phyloP scores from a whole-genome alignment of 2,888 invertebrate species.

The Lypha dubia region DNA sequence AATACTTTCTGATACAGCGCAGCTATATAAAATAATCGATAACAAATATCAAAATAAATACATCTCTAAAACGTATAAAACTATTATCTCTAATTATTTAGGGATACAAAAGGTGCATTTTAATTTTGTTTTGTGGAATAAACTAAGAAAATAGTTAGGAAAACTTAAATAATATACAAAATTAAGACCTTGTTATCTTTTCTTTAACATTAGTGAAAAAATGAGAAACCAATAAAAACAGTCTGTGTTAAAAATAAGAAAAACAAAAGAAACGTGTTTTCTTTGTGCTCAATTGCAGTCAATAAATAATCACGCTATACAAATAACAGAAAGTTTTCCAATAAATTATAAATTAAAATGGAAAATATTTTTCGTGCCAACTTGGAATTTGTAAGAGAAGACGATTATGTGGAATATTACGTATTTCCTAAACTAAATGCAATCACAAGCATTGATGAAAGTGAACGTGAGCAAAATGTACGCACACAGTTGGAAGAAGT shows the following conservation, averaged over 20 bases:
- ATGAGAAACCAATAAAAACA: not conserved
- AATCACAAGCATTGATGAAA: conserved; percentile 73
- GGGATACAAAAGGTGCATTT: conserved; percentile 46
- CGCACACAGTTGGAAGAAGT: conserved; percentile 84
- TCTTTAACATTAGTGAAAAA: not conserved
- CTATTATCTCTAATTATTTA: conserved; percentile 53
- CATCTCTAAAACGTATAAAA: conserved; percentile 11
- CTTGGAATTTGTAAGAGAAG: conserved; percentile 86
- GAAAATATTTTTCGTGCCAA: conserved; percentile 77
- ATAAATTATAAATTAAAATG: conserved; percentile 71
- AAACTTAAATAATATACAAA: conserved; percentile 16
- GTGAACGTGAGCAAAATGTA: conserved; percentile 81
- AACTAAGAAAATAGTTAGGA: conserved; percentile 10
- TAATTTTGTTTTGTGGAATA: conserved; percentile 50
- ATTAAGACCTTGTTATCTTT: not conserved
- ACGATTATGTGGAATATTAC: conserved; percentile 91
- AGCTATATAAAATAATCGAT: conserved; percentile 1
- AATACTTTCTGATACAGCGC: not conserved
- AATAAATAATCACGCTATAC: not conserved
- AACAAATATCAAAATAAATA: not conserved
- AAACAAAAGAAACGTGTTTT: conserved; percentile 54
- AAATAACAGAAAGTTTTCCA: conserved; percentile 8
- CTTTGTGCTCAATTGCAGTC: not conserved
- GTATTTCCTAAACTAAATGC: conserved; percentile 86
- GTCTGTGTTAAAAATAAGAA: not conserved